phyloP scores from a whole-genome alignment of 2,888 invertebrate species.

The Selenia dentaria region DNA sequence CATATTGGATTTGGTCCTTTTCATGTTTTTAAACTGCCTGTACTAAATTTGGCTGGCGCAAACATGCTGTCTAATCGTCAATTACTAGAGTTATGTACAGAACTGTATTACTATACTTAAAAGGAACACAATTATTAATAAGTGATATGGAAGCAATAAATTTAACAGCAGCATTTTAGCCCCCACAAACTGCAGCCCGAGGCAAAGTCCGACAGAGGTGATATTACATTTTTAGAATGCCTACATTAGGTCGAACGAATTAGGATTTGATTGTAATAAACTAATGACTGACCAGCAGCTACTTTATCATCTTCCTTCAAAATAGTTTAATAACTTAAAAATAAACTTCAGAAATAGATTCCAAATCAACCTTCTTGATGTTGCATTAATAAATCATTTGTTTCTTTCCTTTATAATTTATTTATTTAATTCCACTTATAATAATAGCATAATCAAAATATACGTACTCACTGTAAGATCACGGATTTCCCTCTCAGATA shows the following conservation, averaged over 20 bases:
- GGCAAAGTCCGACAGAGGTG: slow-evolving; percentile 47
- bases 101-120: too few relatives aligned
- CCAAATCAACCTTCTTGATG: slow-evolving; percentile 5
- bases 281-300: slow-evolving; percentile 46
- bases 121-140: too few relatives aligned
- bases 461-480: too few relatives aligned
- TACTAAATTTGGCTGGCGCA: too few relatives aligned
- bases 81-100: too few relatives aligned
- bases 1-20: too few relatives aligned
- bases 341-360: slow-evolving; percentile 12
- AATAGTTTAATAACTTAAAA: slow-evolving; percentile 42
- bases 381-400: not conserved
- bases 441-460: too few relatives aligned
- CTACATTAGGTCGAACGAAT: slow-evolving; percentile 47
- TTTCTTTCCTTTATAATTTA: too few relatives aligned
- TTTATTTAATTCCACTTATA: too few relatives aligned
- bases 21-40: too few relatives aligned
- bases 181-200: slow-evolving; percentile 35
- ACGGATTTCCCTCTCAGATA: too few relatives aligned
- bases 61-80: too few relatives aligned
- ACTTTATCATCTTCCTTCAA: slow-evolving; percentile 52
- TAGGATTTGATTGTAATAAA: slow-evolving; percentile 43
- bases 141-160: not conserved
- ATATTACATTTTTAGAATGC: slow-evolving; percentile 57
- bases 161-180: slow-evolving; percentile 49